Conservation (phyloP, 2,888 invertebrate genomes). For the Ormyrus nitidulus region DNA sequence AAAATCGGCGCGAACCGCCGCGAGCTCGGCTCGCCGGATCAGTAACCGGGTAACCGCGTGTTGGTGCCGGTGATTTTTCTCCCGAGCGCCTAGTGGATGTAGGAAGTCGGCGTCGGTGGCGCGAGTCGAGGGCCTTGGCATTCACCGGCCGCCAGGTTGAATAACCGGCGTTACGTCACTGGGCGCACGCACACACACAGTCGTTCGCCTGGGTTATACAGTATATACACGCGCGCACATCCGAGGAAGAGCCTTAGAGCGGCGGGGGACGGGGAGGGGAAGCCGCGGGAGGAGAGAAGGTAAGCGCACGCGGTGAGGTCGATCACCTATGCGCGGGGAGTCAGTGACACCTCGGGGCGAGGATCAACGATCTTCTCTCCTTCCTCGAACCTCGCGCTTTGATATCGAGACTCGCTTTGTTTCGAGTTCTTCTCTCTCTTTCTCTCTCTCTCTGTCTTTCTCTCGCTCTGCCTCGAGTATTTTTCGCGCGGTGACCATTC, state of each 20-base stretch:
- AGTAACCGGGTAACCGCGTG: neutral
- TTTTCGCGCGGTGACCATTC: neutral
- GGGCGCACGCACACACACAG: conserved; percentile 47
- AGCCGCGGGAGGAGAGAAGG: neutral
- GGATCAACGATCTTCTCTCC: conserved; percentile 60
- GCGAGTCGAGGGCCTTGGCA: conserved; percentile 68
- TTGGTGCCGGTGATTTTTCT: no score
- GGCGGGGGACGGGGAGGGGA: no score
- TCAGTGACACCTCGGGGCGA: conserved; percentile 73
- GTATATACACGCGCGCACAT: neutral
- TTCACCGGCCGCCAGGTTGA: conserved; percentile 71
- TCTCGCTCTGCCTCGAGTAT: conserved; percentile 15
- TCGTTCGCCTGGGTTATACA: neutral
- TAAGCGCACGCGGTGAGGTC: conserved; percentile 66
- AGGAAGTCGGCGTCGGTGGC: neutral
- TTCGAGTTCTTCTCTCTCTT: conserved; percentile 24
- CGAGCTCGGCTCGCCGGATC: conserved; percentile 39
- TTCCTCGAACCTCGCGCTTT: no score
- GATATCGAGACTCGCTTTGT: no score
- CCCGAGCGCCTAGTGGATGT: no score
- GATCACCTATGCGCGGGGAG: conserved; percentile 75
- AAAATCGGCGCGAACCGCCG: neutral
- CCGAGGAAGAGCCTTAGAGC: conserved; percentile 12
- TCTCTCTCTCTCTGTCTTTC: conserved; percentile 53
- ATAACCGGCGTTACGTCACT: conserved; percentile 75